Base-by-base conservation (phyloP, 1,140 invertebrate genomes). In the Drosophila virilis region DNA sequence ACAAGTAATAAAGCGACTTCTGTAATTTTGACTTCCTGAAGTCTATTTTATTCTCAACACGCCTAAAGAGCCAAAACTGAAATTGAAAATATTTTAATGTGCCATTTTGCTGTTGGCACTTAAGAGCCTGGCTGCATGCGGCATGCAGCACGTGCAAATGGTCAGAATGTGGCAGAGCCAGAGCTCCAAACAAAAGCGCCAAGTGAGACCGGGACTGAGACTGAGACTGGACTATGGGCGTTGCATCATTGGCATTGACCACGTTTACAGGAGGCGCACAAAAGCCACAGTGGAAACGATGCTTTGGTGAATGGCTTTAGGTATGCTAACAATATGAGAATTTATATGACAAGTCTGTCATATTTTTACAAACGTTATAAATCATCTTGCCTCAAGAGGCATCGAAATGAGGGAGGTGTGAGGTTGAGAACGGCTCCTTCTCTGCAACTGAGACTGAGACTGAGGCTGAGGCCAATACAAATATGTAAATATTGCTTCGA, bases 281-380 rank as follows among this genome's bases (percentile, higher is more conserved):
- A 65, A 65, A 67, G 52, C 51, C 35, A 37, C 13, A 62, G 38
- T 45, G 42, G 40, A 73, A 67, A 61, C 62, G 62, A 66, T 72
- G 60, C 45, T 42, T 17, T 35, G 35, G 32, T 61, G 15, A 13
- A 22, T 72, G 51, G 62, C 67, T 78, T 80, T 77, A 74, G 71
- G 83, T 83, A 68, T 68, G 83, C 83, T 88, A 88, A 88, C 84
- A 88, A 88, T 88, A 89, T 88, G 84, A 84, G 88, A 89, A 88
- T 88, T 88, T 88, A 88, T 88, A 88, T 82, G 84, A 88, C 84
- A 88, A 80, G 84, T 89, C 77, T 88, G 84, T 88, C 84, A 88
- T 88, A 89, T 88, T 88, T 88, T 88, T 88, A 88, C 84, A 84
- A 89, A 88, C 84, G 84, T 84, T 89, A 88, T 88, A 88, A 88